Evolutionary conservation across 2,113 vertebrate genomes (phyloP).

Genomic region (Caloenas nicobarica): DNA sequence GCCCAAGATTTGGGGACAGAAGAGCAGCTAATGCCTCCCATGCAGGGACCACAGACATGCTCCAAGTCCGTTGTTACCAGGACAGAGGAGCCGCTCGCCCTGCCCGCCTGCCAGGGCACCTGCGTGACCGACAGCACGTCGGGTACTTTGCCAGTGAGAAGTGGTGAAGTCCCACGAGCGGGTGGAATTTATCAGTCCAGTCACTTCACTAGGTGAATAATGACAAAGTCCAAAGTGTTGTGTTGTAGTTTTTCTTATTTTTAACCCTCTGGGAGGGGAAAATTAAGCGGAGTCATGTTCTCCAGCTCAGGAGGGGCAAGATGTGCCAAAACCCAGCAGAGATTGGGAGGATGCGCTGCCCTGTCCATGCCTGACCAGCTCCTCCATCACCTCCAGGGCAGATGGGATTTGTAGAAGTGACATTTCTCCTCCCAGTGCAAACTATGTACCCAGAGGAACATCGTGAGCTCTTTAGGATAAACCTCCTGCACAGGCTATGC

Average conservation of each 20-base stretch:
- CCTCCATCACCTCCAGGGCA: neutral
- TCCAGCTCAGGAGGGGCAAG: neutral
- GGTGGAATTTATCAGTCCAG: neutral
- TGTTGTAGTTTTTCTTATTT: neutral
- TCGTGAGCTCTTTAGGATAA: neutral
- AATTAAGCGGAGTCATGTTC: neutral
- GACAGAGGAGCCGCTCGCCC: neutral
- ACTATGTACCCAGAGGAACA: neutral
- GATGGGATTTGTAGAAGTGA: neutral
- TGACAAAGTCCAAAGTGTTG: neutral
- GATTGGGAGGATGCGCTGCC: rapidly evolving
- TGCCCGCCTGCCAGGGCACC: neutral
- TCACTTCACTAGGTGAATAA: neutral
- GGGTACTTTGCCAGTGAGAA: neutral
- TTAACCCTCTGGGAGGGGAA: too few species aligned
- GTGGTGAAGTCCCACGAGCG: rapidly evolving
- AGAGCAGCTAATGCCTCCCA: neutral
- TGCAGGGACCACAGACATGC: rapidly evolving
- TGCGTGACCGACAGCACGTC: rapidly evolving
- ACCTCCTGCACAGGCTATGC: neutral
- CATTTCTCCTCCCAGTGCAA: neutral
- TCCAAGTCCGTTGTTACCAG: neutral
- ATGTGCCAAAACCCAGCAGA: neutral
- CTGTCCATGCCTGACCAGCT: neutral
- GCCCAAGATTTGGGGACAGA: neutral